Base-by-base conservation (phyloP, 2,113 vertebrate genomes). In the Actinemys pallida region DNA sequence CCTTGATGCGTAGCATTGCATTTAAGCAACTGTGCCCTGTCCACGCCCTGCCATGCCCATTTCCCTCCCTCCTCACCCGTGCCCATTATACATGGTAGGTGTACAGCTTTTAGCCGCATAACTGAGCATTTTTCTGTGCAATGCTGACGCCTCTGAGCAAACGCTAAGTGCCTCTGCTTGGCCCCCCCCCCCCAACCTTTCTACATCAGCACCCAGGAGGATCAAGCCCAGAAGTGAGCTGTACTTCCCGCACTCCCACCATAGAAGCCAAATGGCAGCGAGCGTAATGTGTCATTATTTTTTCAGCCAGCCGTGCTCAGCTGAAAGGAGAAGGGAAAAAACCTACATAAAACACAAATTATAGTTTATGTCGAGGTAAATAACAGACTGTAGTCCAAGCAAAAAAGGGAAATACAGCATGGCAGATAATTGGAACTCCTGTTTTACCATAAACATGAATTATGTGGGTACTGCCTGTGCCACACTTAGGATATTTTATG, bases 291-390 rank as follows among this genome's bases (percentile, higher is more conserved):
- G 50, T 97, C 91, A 83, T 96, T 95, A 91, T 90, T 69, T 96
- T 84, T 90, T 90, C 90, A 47, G 81, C 90, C 88, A 94, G 78
- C 88, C 53, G 25, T 87, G 90, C 94, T 94, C 90, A 82, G 91
- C 84, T 94, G 84, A 93, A 94, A 92, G 87, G 93, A 90, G 84
- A 87, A 83, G 92, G 89, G 84, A 54, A 81, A 87, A 94, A 54
- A 54, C 87, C 93, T 90, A 95, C 65, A 90, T 94, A 96, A 94
- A 92, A 90, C 87, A 94, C 88, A 94, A 96, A 94, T 96, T 94
- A 91, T 29, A 90, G 92, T 94, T 93, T 92, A 54, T 89, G 90
- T 65, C 79, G 47, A 56, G 54, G 79, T 88, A 93, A 88, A 53
- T 42, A 93, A 90, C 80, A 86, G 88, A 91, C 83, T 86, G 83